Conservation (phyloP, 2,888 invertebrate species). For the Nephrotoma flavescens region DNA sequence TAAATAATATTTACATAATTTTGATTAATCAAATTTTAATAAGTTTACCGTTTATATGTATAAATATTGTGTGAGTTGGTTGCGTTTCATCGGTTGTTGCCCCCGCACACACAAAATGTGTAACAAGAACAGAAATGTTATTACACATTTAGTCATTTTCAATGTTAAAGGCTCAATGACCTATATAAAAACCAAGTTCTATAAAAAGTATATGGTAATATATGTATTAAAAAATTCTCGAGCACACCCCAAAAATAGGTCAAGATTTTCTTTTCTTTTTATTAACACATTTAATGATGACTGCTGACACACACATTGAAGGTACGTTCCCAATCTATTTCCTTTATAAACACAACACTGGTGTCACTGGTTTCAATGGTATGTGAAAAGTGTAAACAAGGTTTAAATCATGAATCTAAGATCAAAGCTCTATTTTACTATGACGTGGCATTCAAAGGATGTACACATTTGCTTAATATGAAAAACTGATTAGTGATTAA, state of each 20-base stretch:
- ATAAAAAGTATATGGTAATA: neutral
- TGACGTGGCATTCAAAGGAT: neutral
- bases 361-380: neutral
- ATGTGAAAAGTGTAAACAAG: neutral
- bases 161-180: conserved; percentile 2
- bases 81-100: neutral
- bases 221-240: neutral
- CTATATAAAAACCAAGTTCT: neutral
- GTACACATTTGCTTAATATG: neutral
- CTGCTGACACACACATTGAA: neutral
- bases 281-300: neutral
- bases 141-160: neutral
- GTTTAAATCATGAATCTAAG: neutral
- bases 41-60: neutral
- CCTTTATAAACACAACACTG: neutral
- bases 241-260: neutral
- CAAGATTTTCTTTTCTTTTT: neutral
- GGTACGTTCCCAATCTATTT: neutral
- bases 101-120: neutral
- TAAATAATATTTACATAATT: neutral
- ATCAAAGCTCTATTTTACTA: neutral
- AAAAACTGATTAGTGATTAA: neutral
- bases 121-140: neutral
- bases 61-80: neutral
- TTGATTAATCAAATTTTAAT: neutral